These are phyloP conservation scores for Crocuta crocuta DNA, from an alignment of 2,113 vertebrate species.

Conservation along the genomic window DNA sequence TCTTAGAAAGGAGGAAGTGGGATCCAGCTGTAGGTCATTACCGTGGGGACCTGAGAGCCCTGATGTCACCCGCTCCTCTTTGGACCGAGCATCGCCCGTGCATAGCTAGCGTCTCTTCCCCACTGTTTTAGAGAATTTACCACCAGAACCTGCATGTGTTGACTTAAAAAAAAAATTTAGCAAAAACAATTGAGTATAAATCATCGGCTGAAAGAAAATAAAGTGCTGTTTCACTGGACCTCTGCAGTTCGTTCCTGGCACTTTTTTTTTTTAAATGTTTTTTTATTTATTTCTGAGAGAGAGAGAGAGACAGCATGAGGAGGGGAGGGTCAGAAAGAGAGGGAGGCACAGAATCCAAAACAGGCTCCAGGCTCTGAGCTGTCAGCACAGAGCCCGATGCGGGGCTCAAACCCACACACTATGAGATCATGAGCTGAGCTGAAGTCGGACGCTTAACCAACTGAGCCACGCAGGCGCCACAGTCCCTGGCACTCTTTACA, in stretches of 20 bases:
- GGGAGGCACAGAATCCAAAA: too few relatives aligned
- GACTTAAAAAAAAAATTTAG: neutral
- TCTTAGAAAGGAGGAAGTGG: neutral
- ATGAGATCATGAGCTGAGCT: too few relatives aligned
- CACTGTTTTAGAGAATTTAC: neutral
- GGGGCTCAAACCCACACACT: too few relatives aligned
- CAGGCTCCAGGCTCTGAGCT: too few relatives aligned
- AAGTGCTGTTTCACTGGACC: neutral
- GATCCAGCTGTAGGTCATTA: neutral
- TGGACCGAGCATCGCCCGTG: neutral
- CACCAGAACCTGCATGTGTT: neutral
- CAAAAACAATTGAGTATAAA: neutral
- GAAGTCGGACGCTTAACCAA: too few relatives aligned
- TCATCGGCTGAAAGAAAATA: constrained; percentile 42
- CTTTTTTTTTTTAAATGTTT: neutral
- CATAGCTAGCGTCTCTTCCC: neutral
- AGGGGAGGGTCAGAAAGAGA: too few relatives aligned
- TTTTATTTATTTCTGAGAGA: too few relatives aligned
- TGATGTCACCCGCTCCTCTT: neutral
- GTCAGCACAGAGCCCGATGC: too few relatives aligned
- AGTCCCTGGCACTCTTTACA: neutral
- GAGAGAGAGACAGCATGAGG: too few relatives aligned
- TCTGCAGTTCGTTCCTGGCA: neutral
- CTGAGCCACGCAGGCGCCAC: too few relatives aligned
- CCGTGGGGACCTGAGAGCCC: neutral